Conservation (phyloP, 2,797 vertebrate species). For the Tiaroga cobitis region DNA sequence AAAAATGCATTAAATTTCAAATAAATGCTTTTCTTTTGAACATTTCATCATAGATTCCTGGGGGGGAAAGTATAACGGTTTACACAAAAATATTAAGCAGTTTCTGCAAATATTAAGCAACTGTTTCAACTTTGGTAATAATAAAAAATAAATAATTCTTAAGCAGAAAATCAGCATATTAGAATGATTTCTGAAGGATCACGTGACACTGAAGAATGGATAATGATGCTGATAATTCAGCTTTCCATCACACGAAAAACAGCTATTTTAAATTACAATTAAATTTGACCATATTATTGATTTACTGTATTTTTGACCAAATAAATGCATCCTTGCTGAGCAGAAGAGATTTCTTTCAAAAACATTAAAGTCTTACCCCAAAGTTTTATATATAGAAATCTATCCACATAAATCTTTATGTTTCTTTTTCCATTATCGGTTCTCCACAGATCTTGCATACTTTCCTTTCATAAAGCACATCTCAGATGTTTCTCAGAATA, state of each 20-base stretch:
- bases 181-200: too few species aligned
- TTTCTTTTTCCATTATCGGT: conserved; percentile 20
- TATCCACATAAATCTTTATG: conserved; percentile 5
- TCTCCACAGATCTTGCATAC: conserved; percentile 28
- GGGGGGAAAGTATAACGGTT: not conserved
- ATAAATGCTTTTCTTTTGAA: too few species aligned
- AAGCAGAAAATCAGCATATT: too few species aligned
- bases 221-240: not conserved
- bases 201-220: too few species aligned
- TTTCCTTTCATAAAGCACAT: conserved; percentile 3
- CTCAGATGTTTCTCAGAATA: conserved; percentile 47
- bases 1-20: too few species aligned
- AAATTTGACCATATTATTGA: not conserved
- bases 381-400: not conserved
- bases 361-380: not conserved
- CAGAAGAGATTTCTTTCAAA: not conserved
- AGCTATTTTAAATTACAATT: not conserved
- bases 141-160: not conserved
- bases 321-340: not conserved
- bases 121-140: not conserved
- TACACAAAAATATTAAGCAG: not conserved
- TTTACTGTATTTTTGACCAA: not conserved
- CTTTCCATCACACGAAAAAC: not conserved
- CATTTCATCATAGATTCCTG: too few species aligned
- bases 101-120: too few species aligned